Base-by-base conservation (phyloP, 1,140 invertebrate genomes). In the Psilanteris sp. region DNA sequence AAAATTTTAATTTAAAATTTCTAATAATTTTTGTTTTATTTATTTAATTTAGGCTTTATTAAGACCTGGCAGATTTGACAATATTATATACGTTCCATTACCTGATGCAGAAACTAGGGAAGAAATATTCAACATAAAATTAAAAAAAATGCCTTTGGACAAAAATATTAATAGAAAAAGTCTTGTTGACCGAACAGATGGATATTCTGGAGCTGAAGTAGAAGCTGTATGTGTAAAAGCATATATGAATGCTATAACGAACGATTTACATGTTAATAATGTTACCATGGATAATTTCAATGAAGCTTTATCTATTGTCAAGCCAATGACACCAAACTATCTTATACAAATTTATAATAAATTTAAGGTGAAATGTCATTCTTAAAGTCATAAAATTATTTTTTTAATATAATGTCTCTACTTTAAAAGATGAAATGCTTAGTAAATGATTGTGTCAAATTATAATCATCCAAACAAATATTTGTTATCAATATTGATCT, bases 161-260 rank as follows among this genome's bases (percentile, higher is more conserved):
- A n/a, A n/a, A n/a, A 20, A 85, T 83, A 91, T 97, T 1, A 77
- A 90, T 67, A 75, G 95, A 11, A 87, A 92, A 2, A 78, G 88
- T 24, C 83, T 97, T 39, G 93, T 94, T 0, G 66, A 88, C 0
- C 79, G 79, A 36, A 96, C 94, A 1, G 89, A 93, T 20, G 91
- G 91, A 11, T 97, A 96, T 88, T 96, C 96, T 0, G 96, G 96
- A 1, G 96, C 96, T 1, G 96, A 97, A 90, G 92, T 96, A 1
- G 91, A 94, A 75, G 94, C 94, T 1, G 90, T 97, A 3, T 97
- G 96, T 81, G 91, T 95, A 66, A 95, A 96, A 89, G 96, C 96
- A 7, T 96, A 93, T 0, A 88, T 96, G 80, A 90, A 90, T 81
- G 94, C 95, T 5, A 83, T 97, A 29, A 91, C 95, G 81, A 93